phyloP scores from a whole-genome alignment of 2,113 vertebrate genomes.

The Platysternon megacephalum region DNA sequence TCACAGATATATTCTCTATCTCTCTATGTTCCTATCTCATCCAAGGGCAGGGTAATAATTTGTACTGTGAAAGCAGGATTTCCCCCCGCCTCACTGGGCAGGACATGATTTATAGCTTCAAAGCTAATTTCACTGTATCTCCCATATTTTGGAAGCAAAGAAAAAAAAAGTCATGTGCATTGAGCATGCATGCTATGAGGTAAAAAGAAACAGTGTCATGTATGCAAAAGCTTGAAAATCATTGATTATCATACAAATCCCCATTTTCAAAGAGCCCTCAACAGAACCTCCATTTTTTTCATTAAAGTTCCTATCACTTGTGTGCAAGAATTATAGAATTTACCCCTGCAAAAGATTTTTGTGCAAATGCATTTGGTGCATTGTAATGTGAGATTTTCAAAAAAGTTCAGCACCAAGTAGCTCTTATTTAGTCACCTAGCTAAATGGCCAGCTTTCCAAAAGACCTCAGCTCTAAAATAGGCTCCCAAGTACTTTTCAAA shows the following conservation, averaged over 20 bases:
- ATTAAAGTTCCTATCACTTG: not conserved
- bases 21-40: constrained; percentile 21
- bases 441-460: not conserved
- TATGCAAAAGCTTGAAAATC: constrained; percentile 8
- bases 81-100: not conserved
- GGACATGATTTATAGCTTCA: constrained; percentile 14
- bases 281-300: not conserved
- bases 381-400: not conserved
- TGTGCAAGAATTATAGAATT: not conserved
- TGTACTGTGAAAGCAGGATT: constrained; percentile 38
- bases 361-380: constrained; percentile 14
- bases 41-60: constrained; percentile 25
- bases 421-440: constrained; percentile 43
- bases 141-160: constrained; percentile 43
- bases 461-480: not conserved
- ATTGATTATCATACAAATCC: not conserved
- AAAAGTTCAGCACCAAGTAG: constrained; percentile 61
- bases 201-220: not conserved
- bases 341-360: constrained; percentile 29
- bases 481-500: not conserved
- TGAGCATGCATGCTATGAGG: constrained; percentile 29
- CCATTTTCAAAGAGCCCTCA: constrained; percentile 1
- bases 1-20: constrained; percentile 14
- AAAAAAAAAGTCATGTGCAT: constrained; percentile 33
- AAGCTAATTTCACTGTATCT: constrained; percentile 41